A percentile compares a stretch with the other conserved stretches of the same genome.
Evolutionary conservation across 1,140 invertebrate genomes (phyloP).

Genomic region (Sinonovacula constricta): DNA sequence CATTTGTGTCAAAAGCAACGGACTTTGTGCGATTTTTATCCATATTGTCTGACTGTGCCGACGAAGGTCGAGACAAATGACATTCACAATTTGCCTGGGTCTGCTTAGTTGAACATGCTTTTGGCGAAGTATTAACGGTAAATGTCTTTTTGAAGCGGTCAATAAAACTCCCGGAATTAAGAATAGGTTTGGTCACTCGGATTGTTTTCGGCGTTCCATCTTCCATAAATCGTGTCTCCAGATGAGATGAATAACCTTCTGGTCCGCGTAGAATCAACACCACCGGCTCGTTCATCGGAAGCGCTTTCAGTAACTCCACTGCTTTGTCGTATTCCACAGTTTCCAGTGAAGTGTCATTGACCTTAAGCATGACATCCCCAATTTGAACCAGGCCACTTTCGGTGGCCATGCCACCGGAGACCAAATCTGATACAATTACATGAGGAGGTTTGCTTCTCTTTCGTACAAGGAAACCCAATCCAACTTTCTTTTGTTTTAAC

Average conservation of each 20-base stretch:
- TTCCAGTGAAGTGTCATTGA: conserved; percentile 71
- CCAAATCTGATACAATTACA: conserved; percentile 70
- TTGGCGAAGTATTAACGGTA: conserved; percentile 7
- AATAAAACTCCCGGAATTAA: conserved; percentile 63
- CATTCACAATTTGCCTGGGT: conserved; percentile 30
- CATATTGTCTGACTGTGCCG: background rate
- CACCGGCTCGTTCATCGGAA: conserved; percentile 63
- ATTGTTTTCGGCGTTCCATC: conserved; percentile 69
- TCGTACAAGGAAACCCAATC: conserved; percentile 73
- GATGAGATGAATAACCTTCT: conserved; percentile 68
- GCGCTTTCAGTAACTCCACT: conserved; percentile 67
- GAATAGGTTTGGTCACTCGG: conserved; percentile 66
- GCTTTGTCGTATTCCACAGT: conserved; percentile 70
- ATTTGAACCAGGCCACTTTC: conserved; percentile 71
- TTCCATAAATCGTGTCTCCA: conserved; percentile 72
- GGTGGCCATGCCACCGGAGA: conserved; percentile 67
- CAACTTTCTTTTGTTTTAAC: conserved; percentile 65
- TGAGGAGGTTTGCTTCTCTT: conserved; percentile 66
- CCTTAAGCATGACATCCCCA: conserved; percentile 71
- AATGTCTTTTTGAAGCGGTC: conserved; percentile 61
- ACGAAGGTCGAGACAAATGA: background rate
- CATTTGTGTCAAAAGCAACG: background rate
- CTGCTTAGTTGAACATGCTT: conserved; percentile 26
- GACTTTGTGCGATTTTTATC: background rate
- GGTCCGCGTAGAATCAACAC: conserved; percentile 67